These are phyloP conservation scores for Hyperoplus lanceolatus DNA, from an alignment of 2,797 vertebrate genomes.

Conservation along the genomic window DNA sequence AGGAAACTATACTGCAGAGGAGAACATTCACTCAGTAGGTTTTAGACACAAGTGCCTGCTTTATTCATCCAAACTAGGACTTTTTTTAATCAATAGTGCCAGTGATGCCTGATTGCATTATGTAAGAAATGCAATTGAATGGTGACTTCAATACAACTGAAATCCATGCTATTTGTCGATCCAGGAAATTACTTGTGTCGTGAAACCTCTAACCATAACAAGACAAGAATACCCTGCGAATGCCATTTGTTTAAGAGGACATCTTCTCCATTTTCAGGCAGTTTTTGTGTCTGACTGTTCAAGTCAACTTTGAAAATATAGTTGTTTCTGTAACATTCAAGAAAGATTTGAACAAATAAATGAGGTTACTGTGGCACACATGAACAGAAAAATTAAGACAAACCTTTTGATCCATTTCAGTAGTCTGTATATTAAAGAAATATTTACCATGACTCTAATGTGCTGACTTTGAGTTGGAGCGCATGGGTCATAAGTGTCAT, in stretches of 20 bases:
- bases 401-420: constrained; percentile 42
- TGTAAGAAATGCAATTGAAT: constrained; percentile 82
- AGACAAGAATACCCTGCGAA: constrained; percentile 76
- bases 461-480: constrained; percentile 60
- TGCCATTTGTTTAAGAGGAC: constrained; percentile 78
- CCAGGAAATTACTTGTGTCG: constrained; percentile 85
- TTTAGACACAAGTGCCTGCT: constrained; percentile 56
- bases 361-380: constrained; percentile 18
- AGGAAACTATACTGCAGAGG: constrained; percentile 20
- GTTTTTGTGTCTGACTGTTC: constrained; percentile 22
- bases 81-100: constrained; percentile 79
- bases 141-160: constrained; percentile 83
- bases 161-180: constrained; percentile 85
- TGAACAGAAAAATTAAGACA: constrained; percentile 16
- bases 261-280: constrained; percentile 60
- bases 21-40: constrained; percentile 39
- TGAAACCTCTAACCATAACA: constrained; percentile 79
- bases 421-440: constrained; percentile 48
- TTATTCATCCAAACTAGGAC: constrained; percentile 66
- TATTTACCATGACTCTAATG: constrained; percentile 57
- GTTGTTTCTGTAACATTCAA: constrained; percentile 10
- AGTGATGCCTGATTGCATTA: constrained; percentile 83
- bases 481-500: constrained; percentile 63
- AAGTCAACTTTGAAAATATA: constrained; percentile 36
- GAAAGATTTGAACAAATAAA: constrained; percentile 24